These are phyloP conservation scores for Hemiscyllium ocellatum DNA, from an alignment of 2,113 vertebrate species.

Conservation along the genomic window DNA sequence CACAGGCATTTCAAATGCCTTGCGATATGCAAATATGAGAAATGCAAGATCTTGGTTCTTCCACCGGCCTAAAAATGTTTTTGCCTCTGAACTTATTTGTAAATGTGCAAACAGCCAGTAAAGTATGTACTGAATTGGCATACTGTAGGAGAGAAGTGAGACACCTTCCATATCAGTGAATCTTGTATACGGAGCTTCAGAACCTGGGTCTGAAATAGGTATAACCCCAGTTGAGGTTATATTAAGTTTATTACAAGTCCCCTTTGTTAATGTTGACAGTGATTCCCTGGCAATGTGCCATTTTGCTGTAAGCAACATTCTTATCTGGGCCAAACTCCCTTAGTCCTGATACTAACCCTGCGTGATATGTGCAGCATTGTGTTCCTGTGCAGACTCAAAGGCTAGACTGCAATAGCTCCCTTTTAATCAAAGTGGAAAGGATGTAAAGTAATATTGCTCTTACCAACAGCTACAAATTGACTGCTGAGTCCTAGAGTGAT, in stretches of 20 bases:
- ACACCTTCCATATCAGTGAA: neutral
- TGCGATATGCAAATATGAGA: too few relatives aligned
- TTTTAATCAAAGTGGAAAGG: neutral
- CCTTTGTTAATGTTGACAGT: neutral
- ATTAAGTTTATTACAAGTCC: neutral
- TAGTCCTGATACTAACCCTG: too few relatives aligned
- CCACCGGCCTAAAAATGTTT: neutral
- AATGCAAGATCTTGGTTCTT: too few relatives aligned
- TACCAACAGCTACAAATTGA: conserved; percentile 83
- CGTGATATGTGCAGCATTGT: neutral
- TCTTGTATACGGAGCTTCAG: neutral
- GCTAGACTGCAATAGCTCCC: neutral
- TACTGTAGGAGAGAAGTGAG: too few relatives aligned
- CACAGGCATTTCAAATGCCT: neutral
- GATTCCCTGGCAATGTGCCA: neutral
- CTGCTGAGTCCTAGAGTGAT: conserved; percentile 85
- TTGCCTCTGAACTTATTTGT: neutral
- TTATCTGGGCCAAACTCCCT: neutral
- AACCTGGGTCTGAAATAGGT: neutral
- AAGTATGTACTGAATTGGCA: too few relatives aligned
- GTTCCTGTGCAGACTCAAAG: neutral
- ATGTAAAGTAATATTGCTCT: conserved; percentile 44
- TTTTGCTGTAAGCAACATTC: neutral
- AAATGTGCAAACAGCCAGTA: neutral
- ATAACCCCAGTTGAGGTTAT: neutral